phyloP scores from a whole-genome alignment of 2,113 vertebrate genomes.

The Ia io region DNA sequence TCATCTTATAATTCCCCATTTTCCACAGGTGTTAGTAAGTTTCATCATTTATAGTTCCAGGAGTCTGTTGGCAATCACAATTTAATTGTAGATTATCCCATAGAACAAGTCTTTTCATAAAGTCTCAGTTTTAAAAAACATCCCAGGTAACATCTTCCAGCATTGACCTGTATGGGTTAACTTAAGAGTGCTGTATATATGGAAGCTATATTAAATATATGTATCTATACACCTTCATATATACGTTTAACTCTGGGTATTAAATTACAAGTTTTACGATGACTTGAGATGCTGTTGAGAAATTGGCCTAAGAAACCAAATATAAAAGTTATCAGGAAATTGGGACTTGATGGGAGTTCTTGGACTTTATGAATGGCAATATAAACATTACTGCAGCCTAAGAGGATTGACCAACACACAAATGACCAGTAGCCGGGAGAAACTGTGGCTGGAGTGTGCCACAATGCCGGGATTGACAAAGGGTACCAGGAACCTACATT shows the following conservation, averaged over 20 bases:
- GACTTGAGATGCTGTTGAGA: background rate
- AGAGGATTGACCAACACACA: background rate
- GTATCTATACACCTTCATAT: background rate
- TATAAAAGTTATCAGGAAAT: background rate
- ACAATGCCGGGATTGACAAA: background rate
- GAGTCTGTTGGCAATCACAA: background rate
- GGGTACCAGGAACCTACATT: background rate
- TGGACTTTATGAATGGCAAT: background rate
- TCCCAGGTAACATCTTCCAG: background rate
- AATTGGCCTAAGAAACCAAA: background rate
- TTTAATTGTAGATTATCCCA: background rate
- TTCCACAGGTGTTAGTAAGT: background rate
- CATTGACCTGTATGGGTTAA: background rate
- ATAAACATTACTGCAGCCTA: background rate
- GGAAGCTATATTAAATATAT: background rate
- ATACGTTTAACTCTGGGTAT: background rate
- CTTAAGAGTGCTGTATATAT: background rate
- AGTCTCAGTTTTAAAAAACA: background rate
- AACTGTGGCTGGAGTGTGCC: background rate
- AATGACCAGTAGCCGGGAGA: background rate
- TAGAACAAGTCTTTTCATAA: background rate
- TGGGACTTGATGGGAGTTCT: background rate
- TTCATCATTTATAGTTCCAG: background rate
- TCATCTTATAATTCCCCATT: background rate
- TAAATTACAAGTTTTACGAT: background rate